Base-by-base conservation (phyloP, 1,140 invertebrate species). In the Tetramorium simillimum region DNA sequence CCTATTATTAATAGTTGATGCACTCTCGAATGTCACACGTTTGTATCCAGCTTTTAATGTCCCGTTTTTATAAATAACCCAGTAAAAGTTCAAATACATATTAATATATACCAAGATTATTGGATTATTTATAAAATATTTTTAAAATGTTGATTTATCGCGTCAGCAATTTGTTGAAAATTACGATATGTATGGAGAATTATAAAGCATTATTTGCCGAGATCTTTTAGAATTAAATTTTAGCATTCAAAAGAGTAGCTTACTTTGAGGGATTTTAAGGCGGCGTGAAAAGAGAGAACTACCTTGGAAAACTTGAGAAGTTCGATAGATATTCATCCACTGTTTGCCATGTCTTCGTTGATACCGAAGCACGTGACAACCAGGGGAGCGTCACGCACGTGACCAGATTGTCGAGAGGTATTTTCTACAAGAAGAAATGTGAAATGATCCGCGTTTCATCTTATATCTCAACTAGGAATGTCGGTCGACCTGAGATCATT, bases 351-450 rank as follows among this genome's bases (percentile, higher is more conserved):
- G 16, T 72, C 62, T 56, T 7, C 6, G 18, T 72, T 43, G 78
- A 78, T 16, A 28, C 18, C 43, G 63, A 18, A n/a, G 33, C 62
- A 53, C 21, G 58, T 46, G 58, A 65, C 18, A 62, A 81, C 43
- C 33, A 6, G 53, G n/a, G n/a, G 49, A 85, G 56, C 28, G 84
- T 82, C 33, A 37, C 7, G 85, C 58, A 67, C 91, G 91, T 92
- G 91, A 92, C 77, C 86, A 43, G 87, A 87, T 70, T 92, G 24
- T 51, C 24, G 56, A 58, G 16, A 33, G 1, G 70, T 21, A 70
- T 72, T 76, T 88, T 43, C 84, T 43, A 65, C 56, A 51, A 16
- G n/a, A 78, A 63, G 46, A 53, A 43, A 60, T 40, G 40, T 21
- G 28, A 85, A 56, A 56, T 43, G n/a, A 65, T 40, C 33, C 46